Conservation (phyloP, 1,140 invertebrate species). For the Rhopalosiphum maidis region DNA sequence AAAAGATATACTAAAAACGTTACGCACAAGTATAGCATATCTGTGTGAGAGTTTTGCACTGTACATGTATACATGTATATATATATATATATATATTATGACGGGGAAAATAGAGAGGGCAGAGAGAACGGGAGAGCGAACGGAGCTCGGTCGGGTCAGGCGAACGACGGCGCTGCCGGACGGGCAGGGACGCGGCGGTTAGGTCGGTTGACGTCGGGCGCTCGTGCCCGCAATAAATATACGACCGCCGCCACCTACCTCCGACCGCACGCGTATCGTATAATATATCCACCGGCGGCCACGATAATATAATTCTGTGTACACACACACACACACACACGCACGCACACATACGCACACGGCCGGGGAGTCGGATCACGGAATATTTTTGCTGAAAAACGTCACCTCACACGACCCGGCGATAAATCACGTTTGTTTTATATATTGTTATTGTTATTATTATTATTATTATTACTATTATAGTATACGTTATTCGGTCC, state of each 20-base stretch:
- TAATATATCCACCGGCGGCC: background rate
- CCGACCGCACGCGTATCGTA: background rate
- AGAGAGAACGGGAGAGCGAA: too few relatives aligned
- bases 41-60: background rate
- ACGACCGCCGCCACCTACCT: constrained; percentile 21
- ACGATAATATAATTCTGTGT: constrained; percentile 8
- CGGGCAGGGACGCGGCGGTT: background rate
- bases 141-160: background rate
- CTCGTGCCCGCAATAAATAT: constrained; percentile 51
- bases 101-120: background rate
- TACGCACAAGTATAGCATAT: background rate
- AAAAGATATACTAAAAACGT: constrained; percentile 49
- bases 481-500: background rate
- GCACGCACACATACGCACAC: background rate
- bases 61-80: background rate
- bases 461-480: background rate
- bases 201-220: constrained; percentile 11
- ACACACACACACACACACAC: background rate
- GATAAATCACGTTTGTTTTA: constrained; percentile 54
- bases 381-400: constrained; percentile 48
- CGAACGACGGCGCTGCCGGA: too few relatives aligned
- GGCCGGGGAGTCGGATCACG: constrained; percentile 24
- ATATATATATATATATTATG: background rate
- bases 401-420: constrained; percentile 45
- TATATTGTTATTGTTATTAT: background rate